Evolutionary conservation across 2,113 vertebrate genomes (phyloP).

Genomic region (Struthio camelus): DNA sequence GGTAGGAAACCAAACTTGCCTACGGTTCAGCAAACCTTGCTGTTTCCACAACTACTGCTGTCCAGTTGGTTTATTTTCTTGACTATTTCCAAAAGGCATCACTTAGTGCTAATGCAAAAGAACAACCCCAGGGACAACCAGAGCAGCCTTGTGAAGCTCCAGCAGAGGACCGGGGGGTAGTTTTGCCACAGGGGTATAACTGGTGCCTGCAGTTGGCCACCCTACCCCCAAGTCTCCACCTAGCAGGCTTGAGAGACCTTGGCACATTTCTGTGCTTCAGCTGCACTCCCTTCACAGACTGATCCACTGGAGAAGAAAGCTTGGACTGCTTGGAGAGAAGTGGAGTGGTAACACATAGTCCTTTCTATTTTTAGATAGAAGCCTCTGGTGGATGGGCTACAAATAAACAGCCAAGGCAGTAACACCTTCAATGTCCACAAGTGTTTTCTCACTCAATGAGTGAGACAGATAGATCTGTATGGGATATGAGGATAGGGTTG

Average conservation of each 20-base stretch:
- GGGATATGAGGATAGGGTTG: background rate
- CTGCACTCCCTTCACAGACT: background rate
- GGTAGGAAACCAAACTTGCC: background rate
- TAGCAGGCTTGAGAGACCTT: background rate
- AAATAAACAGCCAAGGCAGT: background rate
- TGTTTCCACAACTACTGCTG: background rate
- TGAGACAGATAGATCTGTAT: background rate
- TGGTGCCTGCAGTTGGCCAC: rapidly evolving
- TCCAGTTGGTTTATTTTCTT: background rate
- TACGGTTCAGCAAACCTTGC: background rate
- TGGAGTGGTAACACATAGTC: background rate
- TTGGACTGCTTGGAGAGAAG: background rate
- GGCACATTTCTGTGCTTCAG: background rate
- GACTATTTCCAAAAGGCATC: rapidly evolving
- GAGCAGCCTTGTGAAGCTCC: rapidly evolving
- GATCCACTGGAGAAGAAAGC: background rate
- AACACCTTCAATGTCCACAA: background rate
- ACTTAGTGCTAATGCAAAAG: background rate
- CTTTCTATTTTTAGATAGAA: background rate
- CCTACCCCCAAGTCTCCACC: background rate
- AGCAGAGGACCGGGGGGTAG: background rate
- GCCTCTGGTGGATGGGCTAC: background rate
- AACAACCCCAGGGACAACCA: background rate
- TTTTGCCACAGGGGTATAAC: background rate
- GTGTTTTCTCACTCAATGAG: background rate